phyloP scores from a whole-genome alignment of 2,797 vertebrate genomes.

The Salarias fasciatus region DNA sequence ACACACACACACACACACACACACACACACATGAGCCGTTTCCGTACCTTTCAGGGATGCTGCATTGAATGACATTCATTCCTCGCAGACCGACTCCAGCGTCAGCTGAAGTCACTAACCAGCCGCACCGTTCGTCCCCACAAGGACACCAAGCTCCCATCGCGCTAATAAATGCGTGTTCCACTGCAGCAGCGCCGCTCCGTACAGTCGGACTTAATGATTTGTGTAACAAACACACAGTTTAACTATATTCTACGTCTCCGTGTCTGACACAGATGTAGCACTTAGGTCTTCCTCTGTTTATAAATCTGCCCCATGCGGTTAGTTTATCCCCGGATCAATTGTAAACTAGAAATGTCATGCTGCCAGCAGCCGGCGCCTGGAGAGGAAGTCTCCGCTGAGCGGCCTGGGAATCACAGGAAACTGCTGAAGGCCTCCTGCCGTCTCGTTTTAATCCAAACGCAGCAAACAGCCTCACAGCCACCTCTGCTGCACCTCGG shows the following conservation, averaged over 20 bases:
- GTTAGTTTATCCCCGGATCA: slow-evolving; percentile 69
- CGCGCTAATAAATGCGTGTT: background rate
- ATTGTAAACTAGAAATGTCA: slow-evolving; percentile 68
- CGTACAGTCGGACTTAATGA: slow-evolving; percentile 7
- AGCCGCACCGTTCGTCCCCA: too few relatives aligned
- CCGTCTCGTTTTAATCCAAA: slow-evolving; percentile 65
- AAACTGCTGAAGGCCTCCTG: slow-evolving; percentile 65
- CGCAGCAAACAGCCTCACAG: slow-evolving; percentile 31
- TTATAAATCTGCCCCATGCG: slow-evolving; percentile 43
- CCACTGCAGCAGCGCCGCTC: background rate
- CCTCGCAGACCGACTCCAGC: too few relatives aligned
- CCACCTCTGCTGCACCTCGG: slow-evolving; percentile 17
- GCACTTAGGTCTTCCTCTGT: slow-evolving; percentile 24
- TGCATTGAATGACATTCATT: too few relatives aligned
- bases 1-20: slow-evolving; percentile 5
- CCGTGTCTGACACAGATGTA: slow-evolving; percentile 23
- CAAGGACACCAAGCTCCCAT: too few relatives aligned
- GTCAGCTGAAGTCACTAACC: too few relatives aligned
- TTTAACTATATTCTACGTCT: slow-evolving; percentile 5
- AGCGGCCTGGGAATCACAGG: slow-evolving; percentile 71
- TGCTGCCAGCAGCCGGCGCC: slow-evolving; percentile 55
- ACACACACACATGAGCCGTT: too few relatives aligned
- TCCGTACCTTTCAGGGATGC: too few relatives aligned
- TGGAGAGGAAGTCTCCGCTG: slow-evolving; percentile 74
- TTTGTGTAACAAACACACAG: slow-evolving; percentile 10